Base-by-base conservation (phyloP, 1,140 invertebrate species). In the Drosophila biarmipes region DNA sequence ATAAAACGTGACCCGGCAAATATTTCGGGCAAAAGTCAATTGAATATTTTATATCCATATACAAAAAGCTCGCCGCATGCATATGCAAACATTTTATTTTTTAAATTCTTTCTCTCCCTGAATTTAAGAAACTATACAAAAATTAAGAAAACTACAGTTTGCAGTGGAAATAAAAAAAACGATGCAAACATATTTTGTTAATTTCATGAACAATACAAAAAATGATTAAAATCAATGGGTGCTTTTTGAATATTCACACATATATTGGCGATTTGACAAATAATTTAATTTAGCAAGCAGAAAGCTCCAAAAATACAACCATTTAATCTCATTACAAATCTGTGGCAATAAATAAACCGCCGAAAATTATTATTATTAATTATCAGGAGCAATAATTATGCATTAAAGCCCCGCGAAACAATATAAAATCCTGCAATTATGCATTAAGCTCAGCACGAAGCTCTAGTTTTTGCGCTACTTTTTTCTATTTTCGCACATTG, bases 1-100 rank as follows among this genome's bases (percentile, higher is more conserved):
- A 89, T 89, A 74, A 89, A 89, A 89, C 84, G 84, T 89, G 84
- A 89, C 84, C 85, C 37, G 61, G 72, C 84, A 87, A 87, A 87
- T 80, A 73, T 89, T 89, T 82, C 63, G 54, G 40, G 15, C 31
- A 69, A 77, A 78, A 63, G 66, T 77, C 73, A 77, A 76, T 77
- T 75, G 56, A 77, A 77, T 77, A 69, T 77, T 77, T 77, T 43
- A 74, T 76, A 53, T 37, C 35, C 24, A 14, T 49, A 48, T 12
- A 52, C 37, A 43, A 38, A 27, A 52, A 27, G n/a, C 27, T 10
- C 11, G 11, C 6, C 49, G 34, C 38, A 21, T 43, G 51, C 37
- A 53, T 34, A 64, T 62, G 43, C 29, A 48, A 57, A 31, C 31
- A 40, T 34, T 7, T 12, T 55, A n/a, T 37, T 14, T 51, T 2